phyloP scores from a whole-genome alignment of 2,113 vertebrate species.

The Nannobrachium achirus region DNA sequence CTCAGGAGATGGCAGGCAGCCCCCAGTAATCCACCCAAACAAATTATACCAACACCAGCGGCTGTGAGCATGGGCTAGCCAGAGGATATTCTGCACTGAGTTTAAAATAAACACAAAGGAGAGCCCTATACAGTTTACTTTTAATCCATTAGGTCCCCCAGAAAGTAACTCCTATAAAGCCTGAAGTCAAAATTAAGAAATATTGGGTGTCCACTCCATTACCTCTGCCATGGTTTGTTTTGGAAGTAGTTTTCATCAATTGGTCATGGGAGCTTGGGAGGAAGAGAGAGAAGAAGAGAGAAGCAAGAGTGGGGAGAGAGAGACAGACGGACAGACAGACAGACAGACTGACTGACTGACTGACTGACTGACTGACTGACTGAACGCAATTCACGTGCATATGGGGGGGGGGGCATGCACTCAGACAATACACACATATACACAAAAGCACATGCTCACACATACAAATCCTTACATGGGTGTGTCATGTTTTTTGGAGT shows the following conservation, averaged over 20 bases:
- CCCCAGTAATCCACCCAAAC: slow-evolving; percentile 15
- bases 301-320: not conserved
- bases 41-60: slow-evolving; percentile 43
- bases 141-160: slow-evolving; percentile 53
- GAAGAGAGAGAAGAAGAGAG: not conserved
- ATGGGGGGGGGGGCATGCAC: not conserved
- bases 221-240: slow-evolving; percentile 39
- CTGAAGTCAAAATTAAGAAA: slow-evolving; percentile 48
- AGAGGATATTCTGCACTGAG: slow-evolving; percentile 38
- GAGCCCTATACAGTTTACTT: slow-evolving; percentile 55
- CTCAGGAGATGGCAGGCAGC: slow-evolving; percentile 1
- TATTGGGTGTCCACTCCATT: slow-evolving; percentile 32
- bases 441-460: not conserved
- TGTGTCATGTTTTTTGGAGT: too few relatives aligned
- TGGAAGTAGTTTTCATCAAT: slow-evolving; percentile 1
- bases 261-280: not conserved
- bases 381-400: not conserved
- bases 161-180: slow-evolving; percentile 50
- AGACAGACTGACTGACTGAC: not conserved
- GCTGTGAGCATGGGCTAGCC: slow-evolving; percentile 21
- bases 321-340: not conserved
- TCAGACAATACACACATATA: not conserved
- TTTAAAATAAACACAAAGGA: slow-evolving; percentile 65
- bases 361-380: not conserved
- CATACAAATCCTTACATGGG: too few relatives aligned